These are phyloP conservation scores for Mus minutoides DNA, from an alignment of 2,797 vertebrate species.

Conservation along the genomic window DNA sequence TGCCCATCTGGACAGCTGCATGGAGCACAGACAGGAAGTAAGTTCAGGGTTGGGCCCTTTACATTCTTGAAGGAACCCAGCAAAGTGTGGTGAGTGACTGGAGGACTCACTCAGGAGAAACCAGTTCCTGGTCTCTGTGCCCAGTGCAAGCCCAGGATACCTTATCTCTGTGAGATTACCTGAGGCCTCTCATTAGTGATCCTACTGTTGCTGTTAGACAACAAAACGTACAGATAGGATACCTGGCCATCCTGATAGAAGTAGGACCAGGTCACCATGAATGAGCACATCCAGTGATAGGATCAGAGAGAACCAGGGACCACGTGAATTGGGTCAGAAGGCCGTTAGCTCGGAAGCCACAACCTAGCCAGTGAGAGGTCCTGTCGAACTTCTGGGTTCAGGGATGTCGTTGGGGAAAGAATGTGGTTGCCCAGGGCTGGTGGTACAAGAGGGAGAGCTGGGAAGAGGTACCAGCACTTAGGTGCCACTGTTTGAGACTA, in stretches of 20 bases:
- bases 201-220: too few species aligned
- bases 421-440: not conserved
- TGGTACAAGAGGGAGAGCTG: not conserved
- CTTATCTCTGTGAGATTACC: not conserved
- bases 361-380: not conserved
- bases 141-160: too few species aligned
- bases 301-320: not conserved
- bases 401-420: not conserved
- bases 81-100: not conserved
- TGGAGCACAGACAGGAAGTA: not conserved
- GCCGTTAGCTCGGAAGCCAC: not conserved
- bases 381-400: not conserved
- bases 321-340: not conserved
- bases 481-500: too few species aligned
- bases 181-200: not conserved
- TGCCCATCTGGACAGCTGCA: not conserved
- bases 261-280: not conserved
- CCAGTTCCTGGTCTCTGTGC: accelerated
- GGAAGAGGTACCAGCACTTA: too few species aligned
- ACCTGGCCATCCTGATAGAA: not conserved
- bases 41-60: not conserved
- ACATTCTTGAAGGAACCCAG: too few species aligned
- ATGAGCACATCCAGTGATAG: not conserved
- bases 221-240: not conserved
- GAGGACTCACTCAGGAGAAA: not conserved